Percentiles rank a stretch among this genome's conserved stretches.
phyloP scores from a whole-genome alignment of 2,888 invertebrate genomes.

The Trachelus iudaicus region DNA sequence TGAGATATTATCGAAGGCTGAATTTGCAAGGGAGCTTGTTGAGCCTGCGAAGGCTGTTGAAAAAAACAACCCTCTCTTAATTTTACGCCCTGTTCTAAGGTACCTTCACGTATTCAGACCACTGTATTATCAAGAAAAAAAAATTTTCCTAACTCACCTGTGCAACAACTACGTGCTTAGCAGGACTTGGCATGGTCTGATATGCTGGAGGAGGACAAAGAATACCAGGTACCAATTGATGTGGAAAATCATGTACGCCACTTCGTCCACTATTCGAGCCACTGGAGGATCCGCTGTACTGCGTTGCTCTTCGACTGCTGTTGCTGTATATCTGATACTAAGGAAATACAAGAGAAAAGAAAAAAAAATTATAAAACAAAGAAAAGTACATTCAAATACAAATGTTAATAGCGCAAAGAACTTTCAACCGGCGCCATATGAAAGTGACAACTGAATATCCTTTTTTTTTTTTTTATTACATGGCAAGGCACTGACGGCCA shows the following conservation, averaged over 20 bases:
- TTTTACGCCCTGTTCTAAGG: not conserved
- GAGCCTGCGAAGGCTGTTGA: slow-evolving; percentile 69
- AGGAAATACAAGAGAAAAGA: slow-evolving; percentile 31
- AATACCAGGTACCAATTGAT: slow-evolving; percentile 93
- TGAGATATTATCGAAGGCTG: slow-evolving; percentile 84
- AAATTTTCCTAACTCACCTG: slow-evolving; percentile 45
- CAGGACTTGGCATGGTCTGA: slow-evolving; percentile 80
- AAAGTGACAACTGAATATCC: not conserved
- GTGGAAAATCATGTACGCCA: slow-evolving; percentile 80
- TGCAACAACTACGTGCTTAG: slow-evolving; percentile 77
- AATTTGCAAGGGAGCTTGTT: slow-evolving; percentile 78
- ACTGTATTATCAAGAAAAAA: not conserved
- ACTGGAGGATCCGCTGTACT: slow-evolving; percentile 74
- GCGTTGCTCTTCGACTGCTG: slow-evolving; percentile 69
- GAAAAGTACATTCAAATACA: not conserved
- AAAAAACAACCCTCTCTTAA: not conserved
- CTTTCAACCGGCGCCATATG: not conserved
- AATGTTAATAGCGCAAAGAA: not conserved
- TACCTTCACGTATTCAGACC: not conserved
- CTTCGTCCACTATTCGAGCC: slow-evolving; percentile 59
- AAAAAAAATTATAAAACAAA: slow-evolving; percentile 6
- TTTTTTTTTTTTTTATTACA: not conserved
- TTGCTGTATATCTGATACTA: slow-evolving; percentile 85
- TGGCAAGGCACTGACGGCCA: not conserved
- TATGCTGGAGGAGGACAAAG: slow-evolving; percentile 87